These are phyloP conservation scores for Ranitomeya variabilis DNA, from an alignment of 2,113 vertebrate genomes.

Conservation along the genomic window DNA sequence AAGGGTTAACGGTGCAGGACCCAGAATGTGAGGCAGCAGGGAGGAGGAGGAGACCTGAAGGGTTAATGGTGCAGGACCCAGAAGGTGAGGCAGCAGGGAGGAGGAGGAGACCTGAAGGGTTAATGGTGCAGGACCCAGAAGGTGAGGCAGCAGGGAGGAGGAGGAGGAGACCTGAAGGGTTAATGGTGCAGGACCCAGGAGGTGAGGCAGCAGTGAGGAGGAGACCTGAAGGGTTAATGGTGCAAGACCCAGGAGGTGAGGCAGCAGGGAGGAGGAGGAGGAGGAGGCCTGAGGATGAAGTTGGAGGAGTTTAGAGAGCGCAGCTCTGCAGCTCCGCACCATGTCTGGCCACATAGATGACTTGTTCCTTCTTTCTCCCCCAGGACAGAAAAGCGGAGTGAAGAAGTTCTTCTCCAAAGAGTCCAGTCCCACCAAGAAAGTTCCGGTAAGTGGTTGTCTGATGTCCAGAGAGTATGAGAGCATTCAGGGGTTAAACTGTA, in stretches of 20 bases:
- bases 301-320: neutral
- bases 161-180: neutral
- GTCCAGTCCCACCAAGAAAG: constrained; percentile 31
- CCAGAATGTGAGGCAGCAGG: neutral
- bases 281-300: neutral
- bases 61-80: no score
- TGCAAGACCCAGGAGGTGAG: neutral
- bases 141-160: no score
- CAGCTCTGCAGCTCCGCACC: neutral
- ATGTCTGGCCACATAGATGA: constrained; percentile 1
- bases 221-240: constrained; percentile 11
- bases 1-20: constrained; percentile 7
- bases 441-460: constrained; percentile 37
- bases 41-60: neutral
- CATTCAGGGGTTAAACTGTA: no score
- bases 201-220: neutral
- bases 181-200: neutral
- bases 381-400: neutral
- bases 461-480: neutral
- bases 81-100: no score
- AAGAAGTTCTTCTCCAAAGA: neutral
- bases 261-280: neutral
- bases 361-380: neutral
- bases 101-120: no score
- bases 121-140: no score